Conservation (phyloP, 2,888 invertebrate genomes). For the Chironomus riparius region DNA sequence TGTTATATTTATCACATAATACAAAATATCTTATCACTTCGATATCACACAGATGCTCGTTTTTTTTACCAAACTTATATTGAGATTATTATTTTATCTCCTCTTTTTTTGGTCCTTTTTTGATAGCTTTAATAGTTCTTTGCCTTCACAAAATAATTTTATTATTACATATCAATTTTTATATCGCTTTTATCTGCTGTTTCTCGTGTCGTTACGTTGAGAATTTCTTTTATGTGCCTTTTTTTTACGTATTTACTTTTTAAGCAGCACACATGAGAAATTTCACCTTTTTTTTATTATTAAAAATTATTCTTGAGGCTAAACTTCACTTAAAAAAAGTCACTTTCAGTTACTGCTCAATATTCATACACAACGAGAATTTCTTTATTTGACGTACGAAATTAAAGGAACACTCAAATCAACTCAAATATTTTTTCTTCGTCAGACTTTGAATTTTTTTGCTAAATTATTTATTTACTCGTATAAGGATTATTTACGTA, state of each 20-base stretch:
- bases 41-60: slow-evolving; percentile 26
- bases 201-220: background rate
- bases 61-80: background rate
- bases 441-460: background rate
- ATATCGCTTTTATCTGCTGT: background rate
- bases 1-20: slow-evolving; percentile 27
- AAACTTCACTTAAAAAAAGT: background rate
- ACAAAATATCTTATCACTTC: slow-evolving; percentile 27
- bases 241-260: background rate
- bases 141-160: background rate
- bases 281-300: background rate
- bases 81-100: too few species aligned
- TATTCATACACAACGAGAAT: too few species aligned
- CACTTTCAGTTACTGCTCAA: background rate
- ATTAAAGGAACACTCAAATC: background rate
- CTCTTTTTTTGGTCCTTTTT: background rate
- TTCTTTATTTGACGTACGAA: too few species aligned
- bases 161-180: slow-evolving; percentile 8
- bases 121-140: background rate
- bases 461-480: background rate
- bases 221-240: background rate
- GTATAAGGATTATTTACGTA: background rate
- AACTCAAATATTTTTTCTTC: background rate
- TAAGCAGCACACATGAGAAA: background rate
- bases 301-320: background rate